Percentiles rank a stretch among this genome's conserved stretches.
These are phyloP conservation scores for Peromyscus californicus DNA, from an alignment of 2,113 vertebrate species.

Conservation along the genomic window DNA sequence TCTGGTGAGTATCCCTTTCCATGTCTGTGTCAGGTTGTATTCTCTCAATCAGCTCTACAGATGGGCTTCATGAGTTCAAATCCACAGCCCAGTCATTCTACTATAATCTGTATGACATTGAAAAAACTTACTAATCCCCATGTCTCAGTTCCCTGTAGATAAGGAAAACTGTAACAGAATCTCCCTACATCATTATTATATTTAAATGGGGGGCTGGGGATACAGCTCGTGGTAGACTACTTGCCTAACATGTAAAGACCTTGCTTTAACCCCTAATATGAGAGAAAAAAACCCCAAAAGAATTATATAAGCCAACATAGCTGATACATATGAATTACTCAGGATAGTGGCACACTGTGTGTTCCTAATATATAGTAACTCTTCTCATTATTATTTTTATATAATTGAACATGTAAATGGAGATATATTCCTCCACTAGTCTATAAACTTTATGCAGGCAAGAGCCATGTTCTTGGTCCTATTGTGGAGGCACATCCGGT, in stretches of 20 bases:
- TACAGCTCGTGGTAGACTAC: background rate
- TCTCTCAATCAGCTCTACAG: background rate
- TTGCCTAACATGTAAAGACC: background rate
- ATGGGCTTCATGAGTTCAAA: background rate
- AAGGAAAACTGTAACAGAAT: background rate
- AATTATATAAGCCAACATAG: background rate
- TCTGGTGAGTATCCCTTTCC: background rate
- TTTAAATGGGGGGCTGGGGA: background rate
- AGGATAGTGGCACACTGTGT: background rate
- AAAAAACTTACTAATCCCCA: background rate
- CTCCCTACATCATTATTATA: background rate
- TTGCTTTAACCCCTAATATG: background rate
- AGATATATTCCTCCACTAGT: background rate
- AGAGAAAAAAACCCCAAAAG: background rate
- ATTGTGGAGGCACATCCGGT: background rate
- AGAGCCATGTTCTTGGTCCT: background rate
- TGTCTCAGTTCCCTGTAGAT: slow-evolving; percentile 18
- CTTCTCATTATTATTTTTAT: slow-evolving; percentile 27
- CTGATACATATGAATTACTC: background rate
- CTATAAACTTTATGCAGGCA: background rate
- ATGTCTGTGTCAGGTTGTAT: background rate
- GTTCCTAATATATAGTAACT: background rate
- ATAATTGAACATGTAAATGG: background rate
- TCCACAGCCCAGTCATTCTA: background rate
- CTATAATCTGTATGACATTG: background rate